Evolutionary conservation across 2,797 vertebrate species (phyloP), one percentile per base, ranked within the genome.

Genomic region (Rhabdophis nuchalis): DNA sequence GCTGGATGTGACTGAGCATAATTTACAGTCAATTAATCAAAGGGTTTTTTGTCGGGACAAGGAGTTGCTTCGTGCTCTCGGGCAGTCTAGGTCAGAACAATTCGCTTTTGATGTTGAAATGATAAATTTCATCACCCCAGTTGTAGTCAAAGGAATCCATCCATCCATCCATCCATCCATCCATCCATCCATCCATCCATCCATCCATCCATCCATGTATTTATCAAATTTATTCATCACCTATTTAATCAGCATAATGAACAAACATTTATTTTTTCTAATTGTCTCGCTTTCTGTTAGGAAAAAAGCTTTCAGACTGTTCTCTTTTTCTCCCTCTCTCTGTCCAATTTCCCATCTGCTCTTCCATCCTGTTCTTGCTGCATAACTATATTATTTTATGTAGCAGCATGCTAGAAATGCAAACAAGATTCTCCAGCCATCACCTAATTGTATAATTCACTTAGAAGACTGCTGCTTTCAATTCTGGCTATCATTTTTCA

Each of bases 281-380:
- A 90, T 90, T 82, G 60, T 61, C 89, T 90, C 53, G 88, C 87
- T 94, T 14, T 77, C 61, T 20, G 0, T 20, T 0, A 1, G n/a
- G 93, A 12, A 7, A 91, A 91, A 89, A 5, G 89, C 89, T 20
- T 77, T 94, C 72, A 82, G 50, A 16, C 9, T 46, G 16, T 10
- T 2, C 18, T 82, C 36, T 41, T 9, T 23, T 36, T 27, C 58
- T 93, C 50, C 92, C 58, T 92, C 9, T 14, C 6, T 25, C 18
- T 96, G 93, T 93, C 94, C 96, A 93, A 91, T 94, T 95, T 96
- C 93, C 94, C 90, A 89, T 91, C 91, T 94, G 93, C 57, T 93
- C 52, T 92, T 90, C 93, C 90, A 57, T 94, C 94, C 86, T 93
- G 96, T 92, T 94, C 93, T 92, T n/a, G 52, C 20, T 93, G 61